Evolutionary conservation across 1,140 invertebrate genomes (phyloP).

Genomic region (Eciton burchellii): DNA sequence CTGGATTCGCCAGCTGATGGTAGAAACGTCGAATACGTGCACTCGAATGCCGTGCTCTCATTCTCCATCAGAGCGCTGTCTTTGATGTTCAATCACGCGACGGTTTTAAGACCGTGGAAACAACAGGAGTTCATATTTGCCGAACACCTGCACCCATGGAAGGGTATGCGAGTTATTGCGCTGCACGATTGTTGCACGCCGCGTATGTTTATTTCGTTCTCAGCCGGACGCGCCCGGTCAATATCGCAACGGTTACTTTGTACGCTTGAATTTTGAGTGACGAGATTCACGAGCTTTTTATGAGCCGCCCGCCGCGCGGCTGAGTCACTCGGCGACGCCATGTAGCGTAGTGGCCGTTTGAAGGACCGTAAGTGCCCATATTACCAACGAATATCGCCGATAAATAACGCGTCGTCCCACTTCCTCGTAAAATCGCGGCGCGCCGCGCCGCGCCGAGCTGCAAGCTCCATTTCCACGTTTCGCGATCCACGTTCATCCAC

Average conservation of each 20-base stretch:
- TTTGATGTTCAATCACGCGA: neutral
- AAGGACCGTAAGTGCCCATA: constrained; percentile 54
- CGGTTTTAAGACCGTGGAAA: neutral
- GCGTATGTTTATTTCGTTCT: constrained; percentile 12
- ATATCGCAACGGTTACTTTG: constrained; percentile 21
- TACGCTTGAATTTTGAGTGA: constrained; percentile 62
- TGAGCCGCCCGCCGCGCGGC: constrained; percentile 40
- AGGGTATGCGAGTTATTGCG: neutral
- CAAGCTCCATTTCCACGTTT: constrained; percentile 57
- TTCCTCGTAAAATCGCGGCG: constrained; percentile 64
- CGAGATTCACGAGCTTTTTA: constrained; percentile 55
- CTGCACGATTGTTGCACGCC: neutral
- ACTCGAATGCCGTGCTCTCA: too few relatives aligned
- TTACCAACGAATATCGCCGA: constrained; percentile 65
- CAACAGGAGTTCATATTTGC: neutral
- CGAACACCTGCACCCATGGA: neutral
- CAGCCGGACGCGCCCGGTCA: neutral
- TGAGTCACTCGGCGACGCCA: constrained; percentile 55
- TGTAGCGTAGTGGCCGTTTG: constrained; percentile 55
- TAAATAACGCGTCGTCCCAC: constrained; percentile 66
- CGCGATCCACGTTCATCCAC: too few relatives aligned
- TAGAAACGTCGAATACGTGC: too few relatives aligned
- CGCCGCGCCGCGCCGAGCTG: neutral
- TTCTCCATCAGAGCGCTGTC: too few relatives aligned
- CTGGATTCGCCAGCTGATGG: too few relatives aligned